phyloP scores from a whole-genome alignment of 2,888 invertebrate species.

The Ophonus ardosiacus region DNA sequence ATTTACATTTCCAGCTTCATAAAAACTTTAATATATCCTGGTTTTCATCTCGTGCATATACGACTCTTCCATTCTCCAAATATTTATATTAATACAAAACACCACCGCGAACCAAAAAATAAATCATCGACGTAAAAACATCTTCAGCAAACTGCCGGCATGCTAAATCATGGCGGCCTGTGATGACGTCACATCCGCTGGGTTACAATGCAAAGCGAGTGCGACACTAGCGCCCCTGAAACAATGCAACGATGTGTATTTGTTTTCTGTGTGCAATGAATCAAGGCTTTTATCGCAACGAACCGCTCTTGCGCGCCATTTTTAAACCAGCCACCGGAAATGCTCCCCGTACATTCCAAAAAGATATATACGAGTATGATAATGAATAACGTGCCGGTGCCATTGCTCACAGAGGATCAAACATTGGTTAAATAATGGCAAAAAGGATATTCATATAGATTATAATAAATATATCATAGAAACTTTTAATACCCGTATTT shows the following conservation, averaged over 20 bases:
- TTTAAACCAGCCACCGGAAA: slow-evolving; percentile 42
- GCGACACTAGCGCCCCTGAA: slow-evolving; percentile 20
- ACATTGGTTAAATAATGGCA: not conserved
- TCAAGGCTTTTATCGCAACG: slow-evolving; percentile 39
- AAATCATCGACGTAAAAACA: slow-evolving; percentile 37
- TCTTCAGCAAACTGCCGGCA: slow-evolving; percentile 38
- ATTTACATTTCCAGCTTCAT: not conserved
- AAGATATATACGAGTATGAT: not conserved
- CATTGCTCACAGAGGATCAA: not conserved
- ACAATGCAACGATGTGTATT: slow-evolving; percentile 51
- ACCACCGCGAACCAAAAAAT: slow-evolving; percentile 7
- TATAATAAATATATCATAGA: not conserved
- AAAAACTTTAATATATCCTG: not conserved
- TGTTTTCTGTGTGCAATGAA: slow-evolving; percentile 48
- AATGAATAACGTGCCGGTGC: not conserved
- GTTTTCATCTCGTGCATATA: not conserved
- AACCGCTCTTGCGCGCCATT: slow-evolving; percentile 43
- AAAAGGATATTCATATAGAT: not conserved
- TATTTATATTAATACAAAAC: slow-evolving; percentile 20
- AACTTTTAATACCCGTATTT: too few species aligned
- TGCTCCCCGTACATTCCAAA: slow-evolving; percentile 11
- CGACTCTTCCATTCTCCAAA: not conserved
- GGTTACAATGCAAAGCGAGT: slow-evolving; percentile 46
- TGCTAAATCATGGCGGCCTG: slow-evolving; percentile 16
- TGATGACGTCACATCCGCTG: slow-evolving; percentile 45